These are phyloP conservation scores for Cyclopterus lumpus DNA, from an alignment of 2,797 vertebrate species.

Conservation along the genomic window DNA sequence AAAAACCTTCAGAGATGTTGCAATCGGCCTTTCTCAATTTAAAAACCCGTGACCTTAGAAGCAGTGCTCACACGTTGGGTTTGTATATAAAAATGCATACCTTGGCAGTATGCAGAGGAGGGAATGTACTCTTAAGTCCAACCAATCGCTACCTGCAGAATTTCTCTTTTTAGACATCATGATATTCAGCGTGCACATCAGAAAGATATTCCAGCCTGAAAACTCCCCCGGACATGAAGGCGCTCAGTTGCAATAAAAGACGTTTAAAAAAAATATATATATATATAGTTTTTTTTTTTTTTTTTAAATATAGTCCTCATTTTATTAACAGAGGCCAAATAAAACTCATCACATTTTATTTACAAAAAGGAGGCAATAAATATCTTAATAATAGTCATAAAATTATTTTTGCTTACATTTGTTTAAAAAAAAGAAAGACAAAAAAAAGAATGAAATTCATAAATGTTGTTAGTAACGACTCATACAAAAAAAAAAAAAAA, in stretches of 20 bases:
- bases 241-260: constrained; percentile 54
- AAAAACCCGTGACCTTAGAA: constrained; percentile 67
- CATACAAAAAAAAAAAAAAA: constrained; percentile 79
- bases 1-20: constrained; percentile 57
- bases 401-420: constrained; percentile 89
- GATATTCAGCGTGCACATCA: constrained; percentile 30
- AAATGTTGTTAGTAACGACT: constrained; percentile 88
- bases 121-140: constrained; percentile 75
- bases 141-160: constrained; percentile 64
- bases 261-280: constrained; percentile 51
- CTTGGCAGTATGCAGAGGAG: constrained; percentile 76
- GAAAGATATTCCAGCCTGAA: constrained; percentile 5
- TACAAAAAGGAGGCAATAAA: constrained; percentile 90
- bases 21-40: constrained; percentile 54
- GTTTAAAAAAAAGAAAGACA: constrained; percentile 71
- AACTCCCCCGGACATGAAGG: not conserved
- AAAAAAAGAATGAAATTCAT: constrained; percentile 74
- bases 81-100: constrained; percentile 81
- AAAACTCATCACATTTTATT: constrained; percentile 89
- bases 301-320: constrained; percentile 88
- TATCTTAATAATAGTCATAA: constrained; percentile 91
- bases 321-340: constrained; percentile 90
- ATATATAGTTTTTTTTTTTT: constrained; percentile 11
- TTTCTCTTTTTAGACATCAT: constrained; percentile 53
- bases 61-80: constrained; percentile 66